Percentiles rank a stretch among this genome's conserved stretches.
phyloP scores from a whole-genome alignment of 1,140 invertebrate species.

The Centruroides vittatus region DNA sequence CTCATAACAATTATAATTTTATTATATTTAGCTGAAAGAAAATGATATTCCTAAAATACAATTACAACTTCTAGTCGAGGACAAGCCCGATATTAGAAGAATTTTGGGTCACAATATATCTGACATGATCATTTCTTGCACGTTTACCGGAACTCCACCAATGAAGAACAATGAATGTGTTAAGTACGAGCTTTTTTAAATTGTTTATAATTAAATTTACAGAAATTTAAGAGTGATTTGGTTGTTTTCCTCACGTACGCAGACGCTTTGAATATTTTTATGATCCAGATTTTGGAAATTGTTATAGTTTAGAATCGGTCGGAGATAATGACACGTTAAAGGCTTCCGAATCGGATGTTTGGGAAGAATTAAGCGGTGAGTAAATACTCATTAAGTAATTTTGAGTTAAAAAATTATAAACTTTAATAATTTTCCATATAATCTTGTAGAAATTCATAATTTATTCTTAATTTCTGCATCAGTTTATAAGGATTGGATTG shows the following conservation, averaged over 20 bases:
- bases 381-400: no score
- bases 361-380: slow-evolving; percentile 11
- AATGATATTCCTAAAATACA: neutral
- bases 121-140: slow-evolving; percentile 1
- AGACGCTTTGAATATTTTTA: slow-evolving; percentile 3
- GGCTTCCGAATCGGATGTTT: slow-evolving; percentile 12
- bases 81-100: neutral
- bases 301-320: slow-evolving; percentile 1
- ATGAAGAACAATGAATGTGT: slow-evolving; percentile 1
- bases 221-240: neutral
- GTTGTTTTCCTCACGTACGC: neutral
- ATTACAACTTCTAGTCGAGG: neutral
- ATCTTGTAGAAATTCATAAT: no score
- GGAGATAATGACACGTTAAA: neutral
- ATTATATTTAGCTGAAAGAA: neutral
- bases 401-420: no score
- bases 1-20: no score
- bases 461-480: no score
- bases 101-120: neutral
- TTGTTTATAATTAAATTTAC: neutral
- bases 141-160: slow-evolving; percentile 3
- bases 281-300: slow-evolving; percentile 14
- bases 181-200: neutral
- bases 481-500: no score
- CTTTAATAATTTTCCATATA: no score